Conservation (phyloP, 2,888 invertebrate species). For the Xanthostigma xanthostigma region DNA sequence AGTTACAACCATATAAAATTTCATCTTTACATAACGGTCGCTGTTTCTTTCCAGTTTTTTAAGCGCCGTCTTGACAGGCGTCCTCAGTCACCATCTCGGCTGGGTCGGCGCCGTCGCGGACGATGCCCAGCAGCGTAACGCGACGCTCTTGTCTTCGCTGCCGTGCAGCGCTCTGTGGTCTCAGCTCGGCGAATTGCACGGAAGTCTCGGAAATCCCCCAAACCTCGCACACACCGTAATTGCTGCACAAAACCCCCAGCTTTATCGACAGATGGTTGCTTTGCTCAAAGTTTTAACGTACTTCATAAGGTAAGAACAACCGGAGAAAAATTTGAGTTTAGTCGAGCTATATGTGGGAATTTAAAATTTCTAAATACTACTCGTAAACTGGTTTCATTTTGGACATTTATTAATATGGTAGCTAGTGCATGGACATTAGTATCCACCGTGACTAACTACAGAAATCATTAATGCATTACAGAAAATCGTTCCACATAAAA, state of each 20-base stretch:
- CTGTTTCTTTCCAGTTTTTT: slow-evolving; percentile 57
- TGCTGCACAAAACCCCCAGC: slow-evolving; percentile 47
- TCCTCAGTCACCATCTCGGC: slow-evolving; percentile 78
- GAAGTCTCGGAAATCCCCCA: slow-evolving; percentile 66
- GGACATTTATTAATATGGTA: too few relatives aligned
- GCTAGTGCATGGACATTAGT: too few relatives aligned
- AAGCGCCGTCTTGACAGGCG: slow-evolving; percentile 75
- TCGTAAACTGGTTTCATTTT: too few relatives aligned
- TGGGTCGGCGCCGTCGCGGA: slow-evolving; percentile 67
- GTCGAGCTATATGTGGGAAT: too few relatives aligned
- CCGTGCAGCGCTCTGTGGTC: slow-evolving; percentile 86
- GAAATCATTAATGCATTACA: too few relatives aligned
- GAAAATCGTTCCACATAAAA: too few relatives aligned
- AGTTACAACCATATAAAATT: background rate
- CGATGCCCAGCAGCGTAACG: slow-evolving; percentile 2
- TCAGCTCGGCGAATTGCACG: slow-evolving; percentile 73
- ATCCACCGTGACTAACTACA: too few relatives aligned
- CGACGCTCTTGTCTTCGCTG: slow-evolving; percentile 23
- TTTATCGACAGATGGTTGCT: slow-evolving; percentile 50
- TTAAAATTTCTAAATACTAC: too few relatives aligned
- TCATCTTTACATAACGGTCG: background rate
- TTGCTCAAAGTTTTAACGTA: slow-evolving; percentile 70
- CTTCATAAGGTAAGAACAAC: slow-evolving; percentile 42
- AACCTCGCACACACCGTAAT: slow-evolving; percentile 68
- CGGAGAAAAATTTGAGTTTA: too few relatives aligned